A percentile compares a stretch with the other conserved stretches of the same genome.
These are phyloP conservation scores for Tetramorium parvispinum DNA, from an alignment of 1,140 invertebrate genomes.

Conservation along the genomic window DNA sequence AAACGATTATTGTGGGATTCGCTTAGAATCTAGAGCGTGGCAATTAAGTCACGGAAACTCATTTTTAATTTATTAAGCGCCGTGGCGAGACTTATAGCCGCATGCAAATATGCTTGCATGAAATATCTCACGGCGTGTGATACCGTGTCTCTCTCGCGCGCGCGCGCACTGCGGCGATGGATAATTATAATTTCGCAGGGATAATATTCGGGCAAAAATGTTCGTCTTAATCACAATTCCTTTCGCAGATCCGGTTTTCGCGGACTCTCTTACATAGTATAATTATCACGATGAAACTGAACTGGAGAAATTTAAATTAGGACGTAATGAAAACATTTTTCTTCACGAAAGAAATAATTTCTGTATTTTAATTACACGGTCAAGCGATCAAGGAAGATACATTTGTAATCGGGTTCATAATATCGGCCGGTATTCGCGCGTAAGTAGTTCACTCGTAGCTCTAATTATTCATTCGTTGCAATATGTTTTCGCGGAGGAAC, in stretches of 20 bases:
- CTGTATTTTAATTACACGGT: conserved; percentile 41
- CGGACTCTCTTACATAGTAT: neutral
- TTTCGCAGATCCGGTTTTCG: conserved; percentile 40
- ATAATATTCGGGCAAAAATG: conserved; percentile 40
- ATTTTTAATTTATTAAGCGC: conserved; percentile 41
- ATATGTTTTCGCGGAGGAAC: neutral
- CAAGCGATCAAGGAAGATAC: conserved; percentile 2
- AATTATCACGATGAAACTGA: conserved; percentile 29
- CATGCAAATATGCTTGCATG: conserved; percentile 29
- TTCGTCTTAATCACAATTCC: conserved; percentile 37
- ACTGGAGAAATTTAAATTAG: conserved; percentile 40
- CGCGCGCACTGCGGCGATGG: neutral
- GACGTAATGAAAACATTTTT: conserved; percentile 49
- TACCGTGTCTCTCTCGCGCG: neutral
- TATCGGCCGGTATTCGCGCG: neutral
- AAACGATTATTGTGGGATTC: conserved; percentile 40
- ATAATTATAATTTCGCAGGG: conserved; percentile 43
- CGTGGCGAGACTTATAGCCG: conserved; percentile 6
- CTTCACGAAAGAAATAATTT: conserved; percentile 21
- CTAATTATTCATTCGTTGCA: conserved; percentile 2
- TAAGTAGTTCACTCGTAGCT: conserved; percentile 33
- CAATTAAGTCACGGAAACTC: conserved; percentile 45
- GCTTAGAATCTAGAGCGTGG: conserved; percentile 33
- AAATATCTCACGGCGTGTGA: conserved; percentile 17
- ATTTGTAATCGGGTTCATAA: conserved; percentile 15